Evolutionary conservation across 2,113 vertebrate genomes (phyloP).

Genomic region (Petaurus breviceps): DNA sequence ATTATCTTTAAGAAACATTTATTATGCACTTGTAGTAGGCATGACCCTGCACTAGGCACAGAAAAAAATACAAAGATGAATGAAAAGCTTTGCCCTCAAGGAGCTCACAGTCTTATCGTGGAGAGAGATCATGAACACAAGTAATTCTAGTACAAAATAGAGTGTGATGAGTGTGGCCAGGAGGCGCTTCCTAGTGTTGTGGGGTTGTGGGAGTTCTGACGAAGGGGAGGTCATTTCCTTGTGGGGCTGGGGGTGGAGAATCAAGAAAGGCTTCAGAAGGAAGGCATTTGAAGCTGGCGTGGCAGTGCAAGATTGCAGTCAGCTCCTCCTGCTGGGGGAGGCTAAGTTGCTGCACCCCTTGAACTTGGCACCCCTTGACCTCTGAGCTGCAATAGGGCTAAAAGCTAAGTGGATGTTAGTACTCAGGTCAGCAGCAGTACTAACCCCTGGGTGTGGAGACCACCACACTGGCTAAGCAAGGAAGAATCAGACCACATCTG

Average conservation of each 20-base stretch:
- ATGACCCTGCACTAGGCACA: background rate
- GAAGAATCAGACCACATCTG: background rate
- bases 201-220: background rate
- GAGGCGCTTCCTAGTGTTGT: background rate
- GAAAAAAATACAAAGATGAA: background rate
- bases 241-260: background rate
- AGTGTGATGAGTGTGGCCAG: background rate
- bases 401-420: background rate
- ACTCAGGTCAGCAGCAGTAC: background rate
- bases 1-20: background rate
- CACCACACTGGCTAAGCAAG: background rate
- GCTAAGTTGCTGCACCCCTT: background rate
- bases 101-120: background rate
- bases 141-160: background rate
- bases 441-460: background rate
- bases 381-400: background rate
- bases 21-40: background rate
- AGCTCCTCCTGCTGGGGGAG: background rate
- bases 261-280: background rate
- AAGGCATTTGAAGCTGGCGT: background rate
- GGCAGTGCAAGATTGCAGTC: background rate
- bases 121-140: background rate
- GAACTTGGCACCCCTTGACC: too few relatives aligned
- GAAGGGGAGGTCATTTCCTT: background rate
- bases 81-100: background rate